Conservation (phyloP, 2,797 vertebrate genomes). For the Pangasius larnaudii region DNA sequence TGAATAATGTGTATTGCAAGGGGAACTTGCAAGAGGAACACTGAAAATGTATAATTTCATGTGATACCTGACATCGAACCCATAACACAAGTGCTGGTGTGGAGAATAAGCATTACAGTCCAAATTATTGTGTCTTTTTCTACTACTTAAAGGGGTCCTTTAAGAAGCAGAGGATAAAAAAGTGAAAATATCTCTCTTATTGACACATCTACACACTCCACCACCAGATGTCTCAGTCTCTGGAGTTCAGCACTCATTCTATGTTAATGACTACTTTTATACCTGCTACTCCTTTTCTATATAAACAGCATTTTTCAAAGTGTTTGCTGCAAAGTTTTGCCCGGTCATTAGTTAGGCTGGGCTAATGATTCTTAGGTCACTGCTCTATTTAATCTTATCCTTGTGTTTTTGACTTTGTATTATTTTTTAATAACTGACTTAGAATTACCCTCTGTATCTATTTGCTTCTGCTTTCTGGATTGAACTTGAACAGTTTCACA, state of each 20-base stretch:
- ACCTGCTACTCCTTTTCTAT: background rate
- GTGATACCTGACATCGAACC: background rate
- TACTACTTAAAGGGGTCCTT: background rate
- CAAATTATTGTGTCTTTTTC: background rate
- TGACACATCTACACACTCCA: background rate
- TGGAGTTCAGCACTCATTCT: background rate
- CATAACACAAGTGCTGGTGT: background rate
- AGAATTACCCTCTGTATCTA: background rate
- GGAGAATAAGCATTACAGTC: background rate
- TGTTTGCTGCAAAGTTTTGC: background rate
- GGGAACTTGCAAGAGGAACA: too few species aligned
- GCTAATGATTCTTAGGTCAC: background rate
- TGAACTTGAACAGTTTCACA: background rate
- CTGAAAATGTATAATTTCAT: background rate
- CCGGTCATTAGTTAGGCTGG: background rate
- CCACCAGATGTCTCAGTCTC: background rate
- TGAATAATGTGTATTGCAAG: too few species aligned
- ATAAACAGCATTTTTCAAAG: background rate
- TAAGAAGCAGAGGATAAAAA: background rate
- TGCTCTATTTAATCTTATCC: background rate
- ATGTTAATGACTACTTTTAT: background rate
- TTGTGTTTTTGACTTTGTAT: background rate
- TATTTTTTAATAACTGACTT: background rate
- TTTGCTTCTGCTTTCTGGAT: background rate
- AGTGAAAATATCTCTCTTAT: background rate